A percentile compares a stretch with the other conserved stretches of the same genome.
phyloP scores from a whole-genome alignment of 2,113 vertebrate genomes.

The Apodemus speciosus region DNA sequence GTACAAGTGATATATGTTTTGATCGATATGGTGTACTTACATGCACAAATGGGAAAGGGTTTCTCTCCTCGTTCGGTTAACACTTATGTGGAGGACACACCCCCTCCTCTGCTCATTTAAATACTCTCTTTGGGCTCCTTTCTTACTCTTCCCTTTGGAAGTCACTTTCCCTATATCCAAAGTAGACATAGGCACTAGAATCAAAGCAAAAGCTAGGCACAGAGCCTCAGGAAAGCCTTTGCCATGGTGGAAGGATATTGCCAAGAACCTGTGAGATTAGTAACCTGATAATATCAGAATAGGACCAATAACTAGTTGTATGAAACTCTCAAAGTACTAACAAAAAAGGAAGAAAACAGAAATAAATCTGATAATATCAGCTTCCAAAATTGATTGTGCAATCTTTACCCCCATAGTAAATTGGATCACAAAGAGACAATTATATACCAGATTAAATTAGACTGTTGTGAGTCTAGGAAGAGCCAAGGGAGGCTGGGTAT shows the following conservation, averaged over 20 bases:
- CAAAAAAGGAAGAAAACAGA: not conserved
- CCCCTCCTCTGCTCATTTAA: not conserved
- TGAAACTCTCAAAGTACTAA: not conserved
- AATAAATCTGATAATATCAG: constrained; percentile 2
- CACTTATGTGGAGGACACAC: not conserved
- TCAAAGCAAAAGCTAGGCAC: not conserved
- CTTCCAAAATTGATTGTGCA: not conserved
- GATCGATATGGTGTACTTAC: not conserved
- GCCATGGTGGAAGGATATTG: not conserved
- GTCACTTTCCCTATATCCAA: not conserved
- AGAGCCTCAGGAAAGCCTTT: not conserved
- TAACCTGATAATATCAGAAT: not conserved
- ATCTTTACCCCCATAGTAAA: not conserved
- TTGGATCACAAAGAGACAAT: not conserved
- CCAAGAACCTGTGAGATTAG: not conserved
- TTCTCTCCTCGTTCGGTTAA: not conserved
- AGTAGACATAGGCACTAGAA: not conserved
- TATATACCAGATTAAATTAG: constrained; percentile 17
- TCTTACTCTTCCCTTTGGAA: constrained; percentile 1
- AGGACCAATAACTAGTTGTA: not conserved
- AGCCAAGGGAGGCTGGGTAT: not conserved
- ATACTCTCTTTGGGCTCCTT: not conserved
- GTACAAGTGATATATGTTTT: not conserved
- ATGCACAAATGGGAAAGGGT: not conserved
- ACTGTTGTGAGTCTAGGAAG: not conserved